Percentiles rank a stretch among this genome's conserved stretches.
These are phyloP conservation scores for Arenicola marina DNA, from an alignment of 2,888 invertebrate species.

Conservation along the genomic window DNA sequence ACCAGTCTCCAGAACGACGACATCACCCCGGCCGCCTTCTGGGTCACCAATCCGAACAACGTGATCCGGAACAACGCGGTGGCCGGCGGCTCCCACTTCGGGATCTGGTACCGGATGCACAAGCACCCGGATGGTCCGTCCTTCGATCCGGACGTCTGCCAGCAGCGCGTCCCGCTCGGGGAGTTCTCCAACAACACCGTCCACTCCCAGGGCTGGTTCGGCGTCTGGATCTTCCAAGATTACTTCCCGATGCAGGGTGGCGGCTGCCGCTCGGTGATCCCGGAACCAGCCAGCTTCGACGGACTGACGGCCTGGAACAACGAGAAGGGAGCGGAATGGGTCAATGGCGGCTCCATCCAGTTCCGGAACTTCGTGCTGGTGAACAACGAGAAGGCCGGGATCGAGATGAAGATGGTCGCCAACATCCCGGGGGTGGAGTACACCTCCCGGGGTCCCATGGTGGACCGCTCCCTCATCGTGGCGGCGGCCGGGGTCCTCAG, in stretches of 20 bases:
- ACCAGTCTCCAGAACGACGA: constrained; percentile 39
- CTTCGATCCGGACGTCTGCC: constrained; percentile 30
- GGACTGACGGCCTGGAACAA: constrained; percentile 37
- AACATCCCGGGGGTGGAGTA: neutral
- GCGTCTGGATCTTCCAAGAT: constrained; percentile 38
- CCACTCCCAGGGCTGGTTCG: constrained; percentile 41
- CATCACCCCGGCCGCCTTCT: constrained; percentile 38
- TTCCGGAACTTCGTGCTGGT: constrained; percentile 32
- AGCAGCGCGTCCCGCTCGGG: constrained; percentile 22
- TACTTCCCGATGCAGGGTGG: constrained; percentile 30
- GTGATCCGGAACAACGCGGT: constrained; percentile 31
- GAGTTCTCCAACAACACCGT: constrained; percentile 37
- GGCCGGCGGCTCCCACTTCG: constrained; percentile 42
- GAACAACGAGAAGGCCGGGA: constrained; percentile 34
- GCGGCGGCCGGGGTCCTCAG: constrained; percentile 7
- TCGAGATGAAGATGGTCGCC: constrained; percentile 28
- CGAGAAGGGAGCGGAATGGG: constrained; percentile 41
- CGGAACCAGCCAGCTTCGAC: constrained; percentile 30
- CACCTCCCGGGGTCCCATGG: constrained; percentile 14
- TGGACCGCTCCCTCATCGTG: constrained; percentile 11
- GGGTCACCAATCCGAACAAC: constrained; percentile 41
- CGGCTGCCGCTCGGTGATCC: constrained; percentile 8
- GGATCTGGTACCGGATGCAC: constrained; percentile 40
- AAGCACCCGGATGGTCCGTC: constrained; percentile 38
- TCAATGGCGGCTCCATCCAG: constrained; percentile 34